Percentiles rank a stretch among this genome's conserved stretches.
Evolutionary conservation across 2,888 invertebrate genomes (phyloP).

Genomic region (Tetanocera ferruginea): DNA sequence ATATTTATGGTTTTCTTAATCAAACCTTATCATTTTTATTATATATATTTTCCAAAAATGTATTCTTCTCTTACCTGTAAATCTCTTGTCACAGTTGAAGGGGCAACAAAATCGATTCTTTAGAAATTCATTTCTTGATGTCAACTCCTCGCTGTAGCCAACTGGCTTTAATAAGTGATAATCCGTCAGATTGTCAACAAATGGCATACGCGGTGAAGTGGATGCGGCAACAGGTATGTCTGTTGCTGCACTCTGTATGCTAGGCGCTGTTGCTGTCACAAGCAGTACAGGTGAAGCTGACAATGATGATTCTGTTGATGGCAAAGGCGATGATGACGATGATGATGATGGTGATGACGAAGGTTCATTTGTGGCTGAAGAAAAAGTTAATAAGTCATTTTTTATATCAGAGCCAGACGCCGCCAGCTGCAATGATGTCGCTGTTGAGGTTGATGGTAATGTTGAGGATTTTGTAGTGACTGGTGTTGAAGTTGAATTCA

Average conservation of each 20-base stretch:
- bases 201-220: constrained; percentile 12
- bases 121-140: neutral
- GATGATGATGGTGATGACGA: neutral
- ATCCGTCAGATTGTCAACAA: neutral
- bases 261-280: neutral
- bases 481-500: neutral
- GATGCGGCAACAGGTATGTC: constrained; percentile 20
- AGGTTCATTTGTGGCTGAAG: neutral
- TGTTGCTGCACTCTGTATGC: neutral
- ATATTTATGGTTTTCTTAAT: no score
- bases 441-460: constrained; percentile 32
- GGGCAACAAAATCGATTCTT: neutral
- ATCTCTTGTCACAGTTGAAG: neutral
- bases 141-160: neutral
- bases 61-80: neutral
- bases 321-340: neutral
- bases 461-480: constrained; percentile 32
- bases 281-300: neutral
- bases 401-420: constrained; percentile 16
- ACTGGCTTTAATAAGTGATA: neutral
- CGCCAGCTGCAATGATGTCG: constrained; percentile 12
- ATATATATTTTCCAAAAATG: neutral
- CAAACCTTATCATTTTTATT: no score
- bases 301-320: constrained; percentile 10
- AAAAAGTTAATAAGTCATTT: constrained; percentile 29